Evolutionary conservation across 1,140 invertebrate species (phyloP), one percentile per base, ranked within the genome.

Genomic region (Caenorhabditis remanei): DNA sequence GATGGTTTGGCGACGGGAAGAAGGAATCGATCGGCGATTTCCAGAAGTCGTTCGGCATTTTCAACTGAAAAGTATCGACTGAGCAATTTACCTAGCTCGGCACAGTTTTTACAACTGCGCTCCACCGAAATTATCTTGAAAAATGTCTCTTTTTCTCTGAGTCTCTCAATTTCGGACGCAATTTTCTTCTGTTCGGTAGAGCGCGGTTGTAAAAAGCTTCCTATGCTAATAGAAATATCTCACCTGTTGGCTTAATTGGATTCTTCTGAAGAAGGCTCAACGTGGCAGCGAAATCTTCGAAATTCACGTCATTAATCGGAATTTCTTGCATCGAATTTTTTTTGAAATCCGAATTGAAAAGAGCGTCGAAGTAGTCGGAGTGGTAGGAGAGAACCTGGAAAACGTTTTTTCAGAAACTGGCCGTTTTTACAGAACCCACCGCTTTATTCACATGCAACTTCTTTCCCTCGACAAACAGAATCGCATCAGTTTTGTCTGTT

Each of bases 361-460:
- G 24, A 0, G 61, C 14, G 61, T 63, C 13, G 61, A 63, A 63
- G 24, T 63, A 32, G 4, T 32, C 61, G 9, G 61, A 63, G 61
- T 40, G 24, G 32, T 2, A 8, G 21, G 61, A 63, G 24, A 63
- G 61, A 32, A 63, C 3, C 61, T 63, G 24, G 3, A 63, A 63
- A 32, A 32, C 32, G 50, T 9, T 9, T 9, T 7, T 50, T 50
- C 32, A 32, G 2, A 32, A 32, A 32, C 32, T 32, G 32, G n/a
- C n/a, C 32, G 32, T 32, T 32, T 32, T 32, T 32, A 32, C 32
- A 2, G 16, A 53, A 21, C 61, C 32, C 13, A 63, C 61, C 61
- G 61, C 61, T 11, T 63, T 63, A 32, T 63, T 63, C 40, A 63
- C 61, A 40, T 63, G 61, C 9, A 63, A 63, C 13, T 63, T 63